Conservation (phyloP, 1,140 invertebrate species). For the Aphaenogaster rudis region DNA sequence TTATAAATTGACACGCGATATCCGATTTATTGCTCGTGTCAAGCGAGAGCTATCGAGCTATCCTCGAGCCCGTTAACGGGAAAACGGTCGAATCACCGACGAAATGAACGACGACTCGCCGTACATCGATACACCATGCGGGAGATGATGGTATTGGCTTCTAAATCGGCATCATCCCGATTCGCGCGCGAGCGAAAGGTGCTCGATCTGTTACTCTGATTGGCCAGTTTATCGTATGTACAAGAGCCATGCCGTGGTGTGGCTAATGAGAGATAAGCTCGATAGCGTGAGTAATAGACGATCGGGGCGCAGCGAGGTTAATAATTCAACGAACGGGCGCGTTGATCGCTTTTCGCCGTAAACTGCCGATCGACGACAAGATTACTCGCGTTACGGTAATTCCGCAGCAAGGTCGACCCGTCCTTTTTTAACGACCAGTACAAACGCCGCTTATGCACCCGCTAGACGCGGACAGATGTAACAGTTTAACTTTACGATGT, state of each 20-base stretch:
- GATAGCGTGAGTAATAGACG: conserved; percentile 58
- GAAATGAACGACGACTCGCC: conserved; percentile 15
- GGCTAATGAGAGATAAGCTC: conserved; percentile 70
- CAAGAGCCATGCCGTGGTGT: conserved; percentile 24
- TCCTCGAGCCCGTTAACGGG: conserved; percentile 33
- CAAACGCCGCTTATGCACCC: background rate
- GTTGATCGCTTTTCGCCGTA: conserved; percentile 45
- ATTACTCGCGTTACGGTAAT: conserved; percentile 44
- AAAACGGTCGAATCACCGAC: conserved; percentile 15
- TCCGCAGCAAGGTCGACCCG: background rate
- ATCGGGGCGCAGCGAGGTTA: conserved; percentile 48
- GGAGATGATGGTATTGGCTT: conserved; percentile 50
- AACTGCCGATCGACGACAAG: conserved; percentile 42
- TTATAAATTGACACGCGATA: conserved; percentile 52
- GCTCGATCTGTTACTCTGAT: conserved; percentile 52
- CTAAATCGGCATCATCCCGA: conserved; percentile 56
- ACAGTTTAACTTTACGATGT: conserved; percentile 4
- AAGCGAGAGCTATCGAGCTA: conserved; percentile 28
- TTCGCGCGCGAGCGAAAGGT: background rate
- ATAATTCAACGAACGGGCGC: conserved; percentile 58
- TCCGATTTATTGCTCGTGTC: conserved; percentile 43
- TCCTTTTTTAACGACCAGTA: background rate
- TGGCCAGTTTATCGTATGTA: conserved; percentile 54
- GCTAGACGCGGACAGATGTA: background rate
- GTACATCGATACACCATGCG: conserved; percentile 15